These are phyloP conservation scores for Cecidostiba fungosa DNA, from an alignment of 2,888 invertebrate genomes.

Conservation along the genomic window DNA sequence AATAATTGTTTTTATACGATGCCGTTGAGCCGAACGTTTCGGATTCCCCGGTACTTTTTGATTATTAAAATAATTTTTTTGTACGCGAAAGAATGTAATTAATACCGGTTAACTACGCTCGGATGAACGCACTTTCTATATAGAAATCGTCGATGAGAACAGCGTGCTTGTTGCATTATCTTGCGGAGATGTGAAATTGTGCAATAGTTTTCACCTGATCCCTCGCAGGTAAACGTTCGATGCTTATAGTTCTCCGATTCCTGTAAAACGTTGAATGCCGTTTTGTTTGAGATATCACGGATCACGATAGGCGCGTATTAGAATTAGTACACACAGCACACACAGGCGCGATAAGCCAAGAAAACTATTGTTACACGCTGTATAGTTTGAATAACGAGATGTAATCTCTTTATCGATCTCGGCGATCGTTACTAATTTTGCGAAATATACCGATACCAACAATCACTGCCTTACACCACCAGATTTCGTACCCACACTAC, in stretches of 20 bases:
- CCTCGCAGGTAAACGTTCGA: neutral
- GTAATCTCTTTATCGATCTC: neutral
- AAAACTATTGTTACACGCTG: constrained; percentile 13
- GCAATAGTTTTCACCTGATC: constrained; percentile 11
- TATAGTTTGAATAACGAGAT: neutral
- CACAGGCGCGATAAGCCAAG: neutral
- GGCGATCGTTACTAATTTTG: neutral
- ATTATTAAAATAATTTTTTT: constrained; percentile 31
- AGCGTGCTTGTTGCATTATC: constrained; percentile 6
- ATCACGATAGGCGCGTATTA: constrained; percentile 25
- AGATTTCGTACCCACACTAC: neutral
- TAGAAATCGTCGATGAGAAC: constrained; percentile 28
- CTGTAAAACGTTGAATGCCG: neutral
- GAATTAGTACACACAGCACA: neutral
- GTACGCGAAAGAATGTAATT: neutral
- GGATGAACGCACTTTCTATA: neutral
- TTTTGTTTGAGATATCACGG: constrained; percentile 5
- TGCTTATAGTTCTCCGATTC: neutral
- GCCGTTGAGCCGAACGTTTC: constrained; percentile 9
- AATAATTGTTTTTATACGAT: constrained; percentile 33
- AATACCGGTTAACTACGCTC: neutral
- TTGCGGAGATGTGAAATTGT: constrained; percentile 20
- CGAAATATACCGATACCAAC: neutral
- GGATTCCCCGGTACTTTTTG: constrained; percentile 30
- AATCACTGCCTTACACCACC: neutral